Evolutionary conservation across 2,888 invertebrate genomes (phyloP).

Genomic region (Tenthredo amoena): DNA sequence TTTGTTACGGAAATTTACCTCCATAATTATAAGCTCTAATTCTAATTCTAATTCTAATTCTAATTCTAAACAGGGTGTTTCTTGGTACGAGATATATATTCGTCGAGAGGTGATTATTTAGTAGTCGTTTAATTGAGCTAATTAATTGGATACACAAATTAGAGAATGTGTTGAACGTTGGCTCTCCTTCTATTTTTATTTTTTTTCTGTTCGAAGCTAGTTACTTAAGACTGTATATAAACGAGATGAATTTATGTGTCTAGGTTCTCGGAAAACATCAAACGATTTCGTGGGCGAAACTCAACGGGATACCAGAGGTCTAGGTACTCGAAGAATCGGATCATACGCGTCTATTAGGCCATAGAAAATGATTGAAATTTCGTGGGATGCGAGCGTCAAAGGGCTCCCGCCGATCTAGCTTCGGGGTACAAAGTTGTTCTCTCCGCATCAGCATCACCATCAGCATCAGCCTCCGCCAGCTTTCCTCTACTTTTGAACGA

Average conservation of each 20-base stretch:
- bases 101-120: not conserved
- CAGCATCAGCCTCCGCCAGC: conserved; percentile 42
- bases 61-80: not conserved
- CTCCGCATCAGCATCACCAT: not conserved
- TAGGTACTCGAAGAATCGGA: conserved; percentile 25
- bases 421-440: conserved; percentile 46
- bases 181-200: no score
- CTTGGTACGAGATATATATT: not conserved
- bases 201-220: not conserved
- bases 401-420: conserved; percentile 34
- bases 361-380: conserved; percentile 44
- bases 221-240: not conserved
- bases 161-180: not conserved
- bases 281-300: not conserved
- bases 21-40: not conserved
- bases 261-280: conserved; percentile 43
- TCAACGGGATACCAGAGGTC: not conserved
- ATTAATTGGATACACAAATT: conserved; percentile 31
- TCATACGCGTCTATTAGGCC: conserved; percentile 44
- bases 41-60: not conserved
- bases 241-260: not conserved
- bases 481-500: conserved; percentile 54
- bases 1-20: not conserved
- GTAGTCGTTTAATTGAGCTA: not conserved
- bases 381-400: conserved; percentile 42